Evolutionary conservation across 2,113 vertebrate species (phyloP), one percentile per base, ranked within the genome.

Genomic region (Oncorhynchus kisutch): DNA sequence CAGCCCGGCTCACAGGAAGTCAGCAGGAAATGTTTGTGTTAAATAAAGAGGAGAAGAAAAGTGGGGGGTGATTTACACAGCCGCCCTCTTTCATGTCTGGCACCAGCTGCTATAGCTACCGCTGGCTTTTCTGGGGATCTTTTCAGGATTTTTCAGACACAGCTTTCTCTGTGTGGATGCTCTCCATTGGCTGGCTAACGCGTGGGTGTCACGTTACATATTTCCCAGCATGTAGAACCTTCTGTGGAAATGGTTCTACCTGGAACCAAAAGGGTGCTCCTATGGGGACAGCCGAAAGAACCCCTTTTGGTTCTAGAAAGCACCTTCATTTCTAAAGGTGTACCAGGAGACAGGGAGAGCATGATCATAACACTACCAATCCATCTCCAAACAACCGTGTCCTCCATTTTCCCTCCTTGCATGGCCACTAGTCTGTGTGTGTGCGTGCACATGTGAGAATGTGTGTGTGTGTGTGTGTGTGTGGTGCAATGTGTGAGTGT

Each of bases 331-430:
- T 74, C 20, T 14, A 66, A 51, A 3, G 16, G 13, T 54, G 51
- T 54, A 54, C 51, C 3, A 54, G 11, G 74, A 25, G 18, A 25
- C 13, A 8, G 67, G 59, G 78, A 69, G 67, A 72, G 65, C 27
- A 74, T 54, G 16, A 69, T 54, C 66, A 60, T 76, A 78, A 71
- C 34, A 57, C 67, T 39, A 54, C 77, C 71, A 64, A 75, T 70
- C 78, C 34, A 11, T 1, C 51, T 85, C 75, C 83, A 85, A 87
- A 87, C 80, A 80, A 67, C 68, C 66, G 8, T 75, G 81, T 85
- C 83, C 76, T 85, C 75, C 76, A 27, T 78, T 78, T 54, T 81
- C 68, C 70, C 73, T 75, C 66, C 34, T 81, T 75, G 71, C 71
- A 71, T 13, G 68, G 45, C 29, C 45, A 9, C 34, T 39, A 66